phyloP scores from a whole-genome alignment of 2,888 invertebrate species.

The Furcula furcula region DNA sequence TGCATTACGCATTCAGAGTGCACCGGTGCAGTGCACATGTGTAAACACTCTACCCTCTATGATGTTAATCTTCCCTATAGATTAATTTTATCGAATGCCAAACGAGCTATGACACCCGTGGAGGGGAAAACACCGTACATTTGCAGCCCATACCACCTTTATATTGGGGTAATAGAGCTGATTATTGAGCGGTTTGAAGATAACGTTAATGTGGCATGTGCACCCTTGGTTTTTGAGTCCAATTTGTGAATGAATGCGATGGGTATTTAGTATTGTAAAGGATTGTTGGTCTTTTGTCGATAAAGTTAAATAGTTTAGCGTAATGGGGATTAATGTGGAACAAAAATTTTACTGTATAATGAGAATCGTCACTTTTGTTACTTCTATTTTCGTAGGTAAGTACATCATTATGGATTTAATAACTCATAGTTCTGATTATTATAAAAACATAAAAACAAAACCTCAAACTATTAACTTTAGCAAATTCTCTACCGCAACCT shows the following conservation, averaged over 20 bases:
- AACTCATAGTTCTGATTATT: no score
- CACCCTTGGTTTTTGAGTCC: conserved; percentile 64
- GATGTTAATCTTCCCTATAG: conserved; percentile 63
- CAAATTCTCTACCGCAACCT: no score
- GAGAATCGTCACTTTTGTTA: conserved; percentile 10
- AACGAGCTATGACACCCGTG: conserved; percentile 75
- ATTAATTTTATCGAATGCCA: conserved; percentile 78
- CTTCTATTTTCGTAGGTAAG: no score
- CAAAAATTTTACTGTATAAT: conserved; percentile 11
- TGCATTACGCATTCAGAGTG: conserved; percentile 53
- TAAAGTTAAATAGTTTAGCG: conserved; percentile 30
- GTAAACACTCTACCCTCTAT: conserved; percentile 58
- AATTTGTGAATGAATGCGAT: conserved; percentile 74
- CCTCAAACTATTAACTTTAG: no score
- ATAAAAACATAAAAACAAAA: no score
- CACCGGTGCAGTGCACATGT: conserved; percentile 50
- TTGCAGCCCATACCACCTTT: conserved; percentile 27
- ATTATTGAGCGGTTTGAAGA: conserved; percentile 16
- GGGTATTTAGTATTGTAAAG: conserved; percentile 54
- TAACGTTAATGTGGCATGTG: conserved; percentile 11
- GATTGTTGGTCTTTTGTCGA: conserved; percentile 37
- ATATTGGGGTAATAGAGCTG: conserved; percentile 32
- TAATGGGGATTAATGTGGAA: conserved; percentile 8
- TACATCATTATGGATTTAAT: no score
- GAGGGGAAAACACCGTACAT: conserved; percentile 44